Base-by-base conservation (phyloP, 2,113 vertebrate species). In the Prietella phreatophila region DNA sequence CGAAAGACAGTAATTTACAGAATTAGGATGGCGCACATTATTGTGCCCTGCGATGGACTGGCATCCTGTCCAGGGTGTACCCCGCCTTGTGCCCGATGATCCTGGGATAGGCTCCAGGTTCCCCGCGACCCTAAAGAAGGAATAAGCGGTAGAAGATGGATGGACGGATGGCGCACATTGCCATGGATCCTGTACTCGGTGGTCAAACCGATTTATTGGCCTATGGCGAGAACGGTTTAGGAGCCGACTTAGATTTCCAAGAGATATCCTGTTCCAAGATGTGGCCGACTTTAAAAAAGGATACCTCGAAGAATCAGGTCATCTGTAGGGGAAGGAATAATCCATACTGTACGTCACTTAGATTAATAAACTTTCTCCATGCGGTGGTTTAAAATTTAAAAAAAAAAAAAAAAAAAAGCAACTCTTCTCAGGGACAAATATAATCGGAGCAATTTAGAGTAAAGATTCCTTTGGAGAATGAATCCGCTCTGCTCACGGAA, bases 401-500 rank as follows among this genome's bases (percentile, higher is more conserved):
- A 2, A 22, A 20, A 56, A 47, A 47, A 7, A 2, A 22, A 2
- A 22, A 20, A 56, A 30, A 69, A 69, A 4, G n/a, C 65, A 69
- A 33, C n/a, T 69, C 65, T 69, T 33, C 39, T 39, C 8, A 22
- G 19, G 36, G 19, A 39, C 19, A 73, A 73, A 39, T 76, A 20
- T 25, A 42, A 75, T 22, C 11, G 73, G 22, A 27, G 1, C 25
- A 42, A 14, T n/a, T 19, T 56, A 5, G 53, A 39, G 13, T 27
- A 25, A 82, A 39, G 8, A 4, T 53, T 58, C 15, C 53, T 80
- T 30, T 50, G 33, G 76, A 53, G 76, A n/a, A 53, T 55, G 76
- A 79, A 55, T n/a, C 53, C 5, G 15, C 17, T 4, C 8, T 13
- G 5, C 20, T 58, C 79, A 81, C 71, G 87, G 88, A 92, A 85